Conservation (phyloP, 2,113 vertebrate genomes). For the Odontophorus gujanensis region DNA sequence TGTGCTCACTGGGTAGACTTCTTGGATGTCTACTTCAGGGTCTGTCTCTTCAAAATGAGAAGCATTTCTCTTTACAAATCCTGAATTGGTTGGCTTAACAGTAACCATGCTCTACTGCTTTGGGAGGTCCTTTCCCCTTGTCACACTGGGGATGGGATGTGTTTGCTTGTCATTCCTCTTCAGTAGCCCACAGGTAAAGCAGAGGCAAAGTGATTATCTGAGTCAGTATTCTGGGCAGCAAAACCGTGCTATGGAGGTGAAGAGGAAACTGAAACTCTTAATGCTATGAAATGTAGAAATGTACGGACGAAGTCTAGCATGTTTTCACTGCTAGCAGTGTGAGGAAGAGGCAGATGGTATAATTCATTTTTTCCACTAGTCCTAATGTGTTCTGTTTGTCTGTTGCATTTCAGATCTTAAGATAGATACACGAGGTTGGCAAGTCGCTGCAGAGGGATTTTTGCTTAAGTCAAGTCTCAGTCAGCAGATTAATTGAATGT, state of each 20-base stretch:
- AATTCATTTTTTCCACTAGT: not conserved
- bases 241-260: not conserved
- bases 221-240: not conserved
- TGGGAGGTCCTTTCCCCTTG: not conserved
- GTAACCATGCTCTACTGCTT: not conserved
- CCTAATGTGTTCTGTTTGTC: not conserved
- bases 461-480: slow-evolving; percentile 18
- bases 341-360: not conserved
- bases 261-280: not conserved
- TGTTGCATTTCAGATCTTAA: not conserved
- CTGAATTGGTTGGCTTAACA: not conserved
- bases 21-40: not conserved
- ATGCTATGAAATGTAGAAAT: not conserved
- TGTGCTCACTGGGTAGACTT: not conserved
- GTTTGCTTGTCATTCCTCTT: not conserved
- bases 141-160: not conserved
- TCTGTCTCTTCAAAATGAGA: not conserved
- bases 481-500: slow-evolving; percentile 16
- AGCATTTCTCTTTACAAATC: not conserved
- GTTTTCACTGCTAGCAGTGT: not conserved
- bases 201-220: not conserved
- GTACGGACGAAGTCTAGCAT: not conserved
- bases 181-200: not conserved
- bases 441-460: slow-evolving; percentile 2
- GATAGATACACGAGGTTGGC: not conserved